Base-by-base conservation (phyloP, 2,113 vertebrate genomes). In the Meleagris gallopavo region DNA sequence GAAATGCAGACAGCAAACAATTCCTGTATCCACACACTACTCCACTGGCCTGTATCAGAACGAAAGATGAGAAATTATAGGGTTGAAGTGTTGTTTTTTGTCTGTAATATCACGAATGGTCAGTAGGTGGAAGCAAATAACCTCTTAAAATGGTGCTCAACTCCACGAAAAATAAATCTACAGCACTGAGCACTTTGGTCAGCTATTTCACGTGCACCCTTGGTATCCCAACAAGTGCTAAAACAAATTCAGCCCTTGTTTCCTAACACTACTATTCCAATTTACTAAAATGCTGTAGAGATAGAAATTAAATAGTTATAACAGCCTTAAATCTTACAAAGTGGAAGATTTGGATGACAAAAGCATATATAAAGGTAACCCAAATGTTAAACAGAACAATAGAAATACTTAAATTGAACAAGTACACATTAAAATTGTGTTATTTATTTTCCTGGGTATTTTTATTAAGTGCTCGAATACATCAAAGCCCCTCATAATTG, bases 71-170 rank as follows among this genome's bases (percentile, higher is more conserved):
- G 43, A 36, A n/a, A 43, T 6, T 6, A 8, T 34, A 34, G 6
- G 40, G 27, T 2, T 7, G 0, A 24, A 9, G 13, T 0, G 9
- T 0, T 22, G 34, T 1, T 24, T 24, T 16, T 15, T 21, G 1
- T 46, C 41, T 97, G 96, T 82, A 97, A 90, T 97, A 95, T 85
- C 90, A 34, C 0, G 8, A 0, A 58, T 0, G 30, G 54, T 75
- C 98, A 96, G 97, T 43, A 98, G 98, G 94, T 98, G 97, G 97
- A 25, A 97, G 97, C 97, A 98, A 96, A 97, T 46, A 84, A 89
- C 97, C 76, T 95, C 15, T 9, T 45, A 97, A 97, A 86, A 93
- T 32, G 22, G 58, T 36, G 8, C 1, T 74, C 60, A 21, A 17
- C 45, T 45, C 60, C 7, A 7, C 1, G 57, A 25, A 29, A 71